These are phyloP conservation scores for Lepeophtheirus nordmannii DNA, from an alignment of 2,888 invertebrate species.

Conservation along the genomic window DNA sequence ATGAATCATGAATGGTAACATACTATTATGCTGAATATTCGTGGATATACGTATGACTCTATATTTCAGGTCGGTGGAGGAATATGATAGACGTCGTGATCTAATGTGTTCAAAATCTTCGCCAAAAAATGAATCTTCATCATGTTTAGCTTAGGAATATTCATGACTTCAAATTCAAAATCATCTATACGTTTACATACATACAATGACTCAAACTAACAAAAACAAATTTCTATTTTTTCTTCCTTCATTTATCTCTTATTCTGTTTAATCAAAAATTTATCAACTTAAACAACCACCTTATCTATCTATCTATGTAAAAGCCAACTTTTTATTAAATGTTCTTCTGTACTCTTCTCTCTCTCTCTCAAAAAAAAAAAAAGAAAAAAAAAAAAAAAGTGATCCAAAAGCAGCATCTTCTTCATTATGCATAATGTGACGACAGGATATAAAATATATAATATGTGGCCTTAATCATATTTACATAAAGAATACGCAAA, in stretches of 20 bases:
- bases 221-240: neutral
- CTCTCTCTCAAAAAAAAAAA: too few relatives aligned
- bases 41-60: neutral
- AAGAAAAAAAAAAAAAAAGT: too few relatives aligned
- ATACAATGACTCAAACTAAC: neutral
- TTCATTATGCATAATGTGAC: too few relatives aligned
- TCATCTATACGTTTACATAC: neutral
- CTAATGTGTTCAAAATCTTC: neutral
- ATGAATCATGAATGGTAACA: conserved; percentile 37
- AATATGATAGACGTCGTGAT: conserved; percentile 17
- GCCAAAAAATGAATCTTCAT: neutral
- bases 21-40: conserved; percentile 28
- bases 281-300: neutral
- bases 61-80: conserved; percentile 16
- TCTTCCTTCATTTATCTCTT: neutral
- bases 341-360: too few relatives aligned
- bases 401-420: too few relatives aligned
- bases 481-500: too few relatives aligned
- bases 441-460: too few relatives aligned
- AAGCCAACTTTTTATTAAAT: too few relatives aligned
- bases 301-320: too few relatives aligned
- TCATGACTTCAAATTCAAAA: neutral
- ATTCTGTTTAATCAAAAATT: neutral
- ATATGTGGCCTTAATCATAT: too few relatives aligned
- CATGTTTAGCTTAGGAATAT: neutral